These are phyloP conservation scores for Drosophila neonasuta DNA, from an alignment of 2,888 invertebrate genomes.

Conservation along the genomic window DNA sequence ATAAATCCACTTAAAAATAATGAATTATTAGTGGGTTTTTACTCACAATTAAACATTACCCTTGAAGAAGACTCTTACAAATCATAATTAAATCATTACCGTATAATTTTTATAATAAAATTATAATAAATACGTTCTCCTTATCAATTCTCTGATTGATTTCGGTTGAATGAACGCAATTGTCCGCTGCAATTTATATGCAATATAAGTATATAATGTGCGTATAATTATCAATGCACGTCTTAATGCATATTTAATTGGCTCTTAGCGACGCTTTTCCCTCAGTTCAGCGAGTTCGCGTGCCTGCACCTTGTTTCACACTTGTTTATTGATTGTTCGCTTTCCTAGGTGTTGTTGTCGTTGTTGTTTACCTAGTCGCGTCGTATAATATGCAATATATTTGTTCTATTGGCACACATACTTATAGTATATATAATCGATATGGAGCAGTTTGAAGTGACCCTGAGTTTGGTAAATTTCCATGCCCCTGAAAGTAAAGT, in stretches of 20 bases:
- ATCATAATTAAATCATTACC: too few species aligned
- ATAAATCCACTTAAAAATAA: too few species aligned
- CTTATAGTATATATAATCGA: constrained; percentile 55
- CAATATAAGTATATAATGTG: constrained; percentile 11
- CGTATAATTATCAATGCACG: constrained; percentile 32
- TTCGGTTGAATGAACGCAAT: constrained; percentile 46
- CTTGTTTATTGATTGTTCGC: constrained; percentile 58
- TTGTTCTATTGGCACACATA: constrained; percentile 4
- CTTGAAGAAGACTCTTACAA: too few species aligned
- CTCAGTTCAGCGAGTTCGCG: constrained; percentile 24
- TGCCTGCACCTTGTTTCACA: constrained; percentile 40
- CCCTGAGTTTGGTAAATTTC: constrained; percentile 49
- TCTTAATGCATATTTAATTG: constrained; percentile 41
- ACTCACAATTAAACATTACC: neutral
- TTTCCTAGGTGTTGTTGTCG: constrained; percentile 18
- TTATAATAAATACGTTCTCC: neutral
- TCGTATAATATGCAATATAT: constrained; percentile 29
- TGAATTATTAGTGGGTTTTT: too few species aligned
- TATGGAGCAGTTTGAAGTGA: constrained; percentile 55
- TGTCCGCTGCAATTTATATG: constrained; percentile 8
- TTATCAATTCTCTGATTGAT: constrained; percentile 6
- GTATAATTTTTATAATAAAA: neutral
- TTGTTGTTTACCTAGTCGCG: constrained; percentile 19
- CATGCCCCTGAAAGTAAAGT: constrained; percentile 24
- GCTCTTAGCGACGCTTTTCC: constrained; percentile 31